Evolutionary conservation across 2,797 vertebrate genomes (phyloP).

Genomic region (Arnoldichthys spilopterus): DNA sequence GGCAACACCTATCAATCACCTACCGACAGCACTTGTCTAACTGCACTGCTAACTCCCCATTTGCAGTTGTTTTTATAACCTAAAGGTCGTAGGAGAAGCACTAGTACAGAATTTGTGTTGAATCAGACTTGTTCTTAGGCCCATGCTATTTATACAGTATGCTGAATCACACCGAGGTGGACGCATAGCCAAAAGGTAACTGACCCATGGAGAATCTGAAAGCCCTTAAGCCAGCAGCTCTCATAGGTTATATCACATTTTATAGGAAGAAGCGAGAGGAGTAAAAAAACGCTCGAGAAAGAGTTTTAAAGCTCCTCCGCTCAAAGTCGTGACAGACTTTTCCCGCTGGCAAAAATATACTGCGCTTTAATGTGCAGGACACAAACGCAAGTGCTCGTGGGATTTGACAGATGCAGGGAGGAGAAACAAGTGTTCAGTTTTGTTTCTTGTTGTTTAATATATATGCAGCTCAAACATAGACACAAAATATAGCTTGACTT

Average conservation of each 20-base stretch:
- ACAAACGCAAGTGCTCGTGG: background rate
- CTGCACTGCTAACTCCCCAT: background rate
- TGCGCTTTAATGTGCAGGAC: background rate
- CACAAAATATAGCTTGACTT: no score
- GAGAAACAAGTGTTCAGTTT: no score
- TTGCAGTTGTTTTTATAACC: background rate
- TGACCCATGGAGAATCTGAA: conserved; percentile 28
- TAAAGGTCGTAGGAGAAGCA: background rate
- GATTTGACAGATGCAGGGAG: no score
- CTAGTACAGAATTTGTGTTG: background rate
- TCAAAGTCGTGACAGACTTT: conserved; percentile 2
- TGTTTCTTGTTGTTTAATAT: no score
- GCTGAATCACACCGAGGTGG: conserved; percentile 12
- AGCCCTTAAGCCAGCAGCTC: conserved; percentile 16
- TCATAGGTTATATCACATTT: conserved; percentile 38
- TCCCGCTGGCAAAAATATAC: background rate
- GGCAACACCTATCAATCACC: conserved; percentile 5
- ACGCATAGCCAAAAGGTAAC: conserved; percentile 13
- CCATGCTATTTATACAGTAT: background rate
- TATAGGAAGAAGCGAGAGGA: conserved; percentile 8
- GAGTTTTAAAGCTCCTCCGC: background rate
- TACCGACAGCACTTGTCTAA: background rate
- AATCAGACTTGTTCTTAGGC: background rate
- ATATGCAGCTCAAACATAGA: no score
- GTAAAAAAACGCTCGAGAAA: background rate